Base-by-base conservation (phyloP, 2,113 vertebrate species). In the Ceyx margarethae region DNA sequence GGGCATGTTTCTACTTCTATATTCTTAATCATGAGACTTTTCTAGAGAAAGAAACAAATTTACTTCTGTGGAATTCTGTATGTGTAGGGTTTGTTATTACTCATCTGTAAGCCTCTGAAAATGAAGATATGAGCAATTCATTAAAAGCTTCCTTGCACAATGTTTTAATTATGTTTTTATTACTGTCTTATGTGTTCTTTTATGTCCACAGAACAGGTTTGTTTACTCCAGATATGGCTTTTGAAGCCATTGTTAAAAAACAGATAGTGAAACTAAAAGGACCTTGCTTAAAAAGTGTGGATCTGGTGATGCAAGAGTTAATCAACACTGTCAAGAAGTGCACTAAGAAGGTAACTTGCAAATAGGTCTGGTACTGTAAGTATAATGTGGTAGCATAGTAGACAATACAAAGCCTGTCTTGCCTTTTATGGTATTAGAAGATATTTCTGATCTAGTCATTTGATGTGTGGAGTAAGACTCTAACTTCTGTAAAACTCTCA, bases 241-340 rank as follows among this genome's bases (percentile, higher is more conserved):
- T 98, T 89, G 98, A 98, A 95, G 97, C 98, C 42, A 98, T 98
- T 89, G 98, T 98, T 85, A 98, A 98, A 88, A 98, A 98, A 72
- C 98, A 98, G 80, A 98, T 98, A 35, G 97, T 98, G 26, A 98
- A 98, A 71, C 96, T 98, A 88, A 98, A 98, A 93, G 98, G 97
- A 66, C 98, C 98, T 51, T 98, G 97, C 81, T 90, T 98, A 94
- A 98, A 98, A 97, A 98, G 98, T 23, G 98, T 98, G 68, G 98
- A 98, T 91, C 95, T 98, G 81, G 98, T 98, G 48, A 98, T 98
- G 95, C 97, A 98, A 56, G 98, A 98, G 54, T 92, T 98, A 87
- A 98, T 98, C 93, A 98, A 97, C 93, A 98, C 98, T 9, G 98
- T 98, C 89, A 98, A 97, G 93, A 98, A 98, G 67, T 98, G 98